Evolutionary conservation across 2,888 invertebrate species (phyloP).

Genomic region (Aromia moschata): DNA sequence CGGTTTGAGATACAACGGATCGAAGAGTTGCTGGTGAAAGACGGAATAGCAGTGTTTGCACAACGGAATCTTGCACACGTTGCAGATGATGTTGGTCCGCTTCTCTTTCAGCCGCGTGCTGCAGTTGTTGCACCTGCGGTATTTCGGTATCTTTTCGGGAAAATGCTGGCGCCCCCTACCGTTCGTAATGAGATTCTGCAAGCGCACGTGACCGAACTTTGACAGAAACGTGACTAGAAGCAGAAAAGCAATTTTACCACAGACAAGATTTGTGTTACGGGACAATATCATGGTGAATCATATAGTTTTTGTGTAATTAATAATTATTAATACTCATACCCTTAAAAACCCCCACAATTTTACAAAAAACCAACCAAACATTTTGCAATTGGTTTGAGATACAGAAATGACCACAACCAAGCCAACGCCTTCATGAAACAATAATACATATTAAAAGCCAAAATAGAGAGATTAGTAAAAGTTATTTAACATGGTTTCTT

Average conservation of each 20-base stretch:
- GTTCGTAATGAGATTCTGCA: constrained; percentile 1
- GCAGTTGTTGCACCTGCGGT: constrained; percentile 15
- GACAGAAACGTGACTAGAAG: constrained; percentile 14
- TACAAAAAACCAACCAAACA: too few species aligned
- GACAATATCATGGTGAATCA: too few species aligned
- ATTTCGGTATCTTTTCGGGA: constrained; percentile 1
- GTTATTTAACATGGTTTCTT: too few species aligned
- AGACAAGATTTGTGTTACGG: too few species aligned
- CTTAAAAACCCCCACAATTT: too few species aligned
- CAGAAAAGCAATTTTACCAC: constrained; percentile 3
- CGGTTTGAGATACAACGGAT: neutral
- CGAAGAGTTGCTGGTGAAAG: constrained; percentile 4
- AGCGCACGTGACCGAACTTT: constrained; percentile 5
- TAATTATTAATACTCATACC: too few species aligned
- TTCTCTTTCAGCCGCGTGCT: constrained; percentile 12
- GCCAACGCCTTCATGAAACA: too few species aligned
- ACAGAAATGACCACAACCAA: too few species aligned
- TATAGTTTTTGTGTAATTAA: too few species aligned
- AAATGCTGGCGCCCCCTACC: constrained; percentile 2
- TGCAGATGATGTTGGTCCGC: constrained; percentile 12
- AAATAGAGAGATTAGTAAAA: too few species aligned
- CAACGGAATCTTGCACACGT: constrained; percentile 11
- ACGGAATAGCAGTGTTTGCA: constrained; percentile 4
- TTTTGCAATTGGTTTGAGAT: too few species aligned
- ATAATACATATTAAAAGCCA: too few species aligned